A percentile compares a stretch with the other conserved stretches of the same genome.
phyloP scores from a whole-genome alignment of 2,113 vertebrate species.

The Falcunculus frontatus region DNA sequence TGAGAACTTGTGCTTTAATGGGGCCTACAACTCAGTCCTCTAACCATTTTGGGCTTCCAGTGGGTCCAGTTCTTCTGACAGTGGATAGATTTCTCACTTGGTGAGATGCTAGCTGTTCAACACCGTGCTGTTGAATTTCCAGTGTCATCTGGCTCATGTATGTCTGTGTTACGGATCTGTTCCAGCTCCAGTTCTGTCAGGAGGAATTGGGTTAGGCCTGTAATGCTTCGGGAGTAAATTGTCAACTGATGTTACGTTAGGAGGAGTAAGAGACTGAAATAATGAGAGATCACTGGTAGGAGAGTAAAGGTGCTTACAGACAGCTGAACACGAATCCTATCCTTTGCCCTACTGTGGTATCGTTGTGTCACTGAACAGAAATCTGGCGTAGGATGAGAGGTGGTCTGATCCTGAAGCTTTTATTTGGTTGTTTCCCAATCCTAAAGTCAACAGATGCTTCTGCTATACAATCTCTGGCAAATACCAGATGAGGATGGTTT shows the following conservation, averaged over 20 bases:
- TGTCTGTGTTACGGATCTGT: background rate
- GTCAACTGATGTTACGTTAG: background rate
- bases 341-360: background rate
- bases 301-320: background rate
- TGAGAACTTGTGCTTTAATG: background rate
- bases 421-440: background rate
- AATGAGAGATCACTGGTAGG: background rate
- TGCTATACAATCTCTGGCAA: background rate
- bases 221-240: background rate
- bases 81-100: background rate
- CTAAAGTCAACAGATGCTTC: background rate
- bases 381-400: background rate
- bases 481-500: background rate
- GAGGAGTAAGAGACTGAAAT: background rate
- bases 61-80: background rate
- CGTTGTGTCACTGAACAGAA: background rate
- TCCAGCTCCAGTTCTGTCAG: background rate
- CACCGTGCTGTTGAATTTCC: background rate
- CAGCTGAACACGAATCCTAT: background rate
- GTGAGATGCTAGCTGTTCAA: background rate
- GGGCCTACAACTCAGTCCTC: background rate
- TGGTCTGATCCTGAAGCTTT: background rate
- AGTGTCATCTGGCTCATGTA: background rate
- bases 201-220: background rate
- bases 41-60: background rate